These are phyloP conservation scores for Heliconius melpomene DNA, from an alignment of 1,140 invertebrate genomes.

Conservation along the genomic window DNA sequence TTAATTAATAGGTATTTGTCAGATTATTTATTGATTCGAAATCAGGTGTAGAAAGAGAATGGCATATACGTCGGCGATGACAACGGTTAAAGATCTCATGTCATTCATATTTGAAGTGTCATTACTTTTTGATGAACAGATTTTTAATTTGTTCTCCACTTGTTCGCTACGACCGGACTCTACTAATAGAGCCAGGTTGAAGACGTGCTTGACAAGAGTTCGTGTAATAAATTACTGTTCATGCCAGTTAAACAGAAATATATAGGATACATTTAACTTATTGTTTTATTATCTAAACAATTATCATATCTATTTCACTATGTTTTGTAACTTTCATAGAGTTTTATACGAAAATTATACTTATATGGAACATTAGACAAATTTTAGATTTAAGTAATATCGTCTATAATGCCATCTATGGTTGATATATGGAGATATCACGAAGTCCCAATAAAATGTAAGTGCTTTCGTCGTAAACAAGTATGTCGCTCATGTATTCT, in stretches of 20 bases:
- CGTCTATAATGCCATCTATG: conserved; percentile 32
- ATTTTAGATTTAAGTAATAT: conserved; percentile 43
- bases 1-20: conserved; percentile 41
- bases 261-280: background rate
- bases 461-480: conserved; percentile 66
- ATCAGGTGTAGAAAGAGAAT: conserved; percentile 22
- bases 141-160: conserved; percentile 5
- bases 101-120: conserved; percentile 10
- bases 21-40: conserved; percentile 33
- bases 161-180: background rate
- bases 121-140: conserved; percentile 13
- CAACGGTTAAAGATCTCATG: conserved; percentile 5
- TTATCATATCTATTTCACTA: conserved; percentile 2
- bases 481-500: conserved; percentile 53
- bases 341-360: conserved; percentile 31
- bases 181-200: background rate
- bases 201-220: background rate
- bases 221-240: background rate
- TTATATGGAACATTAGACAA: conserved; percentile 29
- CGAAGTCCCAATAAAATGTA: conserved; percentile 68
- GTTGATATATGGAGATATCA: conserved; percentile 55
- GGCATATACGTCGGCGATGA: conserved; percentile 4
- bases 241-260: background rate
- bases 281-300: background rate
- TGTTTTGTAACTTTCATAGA: conserved; percentile 6